Percentiles rank a stretch among this genome's conserved stretches.
Evolutionary conservation across 2,888 invertebrate genomes (phyloP).

Genomic region (Diplolepis rosae): DNA sequence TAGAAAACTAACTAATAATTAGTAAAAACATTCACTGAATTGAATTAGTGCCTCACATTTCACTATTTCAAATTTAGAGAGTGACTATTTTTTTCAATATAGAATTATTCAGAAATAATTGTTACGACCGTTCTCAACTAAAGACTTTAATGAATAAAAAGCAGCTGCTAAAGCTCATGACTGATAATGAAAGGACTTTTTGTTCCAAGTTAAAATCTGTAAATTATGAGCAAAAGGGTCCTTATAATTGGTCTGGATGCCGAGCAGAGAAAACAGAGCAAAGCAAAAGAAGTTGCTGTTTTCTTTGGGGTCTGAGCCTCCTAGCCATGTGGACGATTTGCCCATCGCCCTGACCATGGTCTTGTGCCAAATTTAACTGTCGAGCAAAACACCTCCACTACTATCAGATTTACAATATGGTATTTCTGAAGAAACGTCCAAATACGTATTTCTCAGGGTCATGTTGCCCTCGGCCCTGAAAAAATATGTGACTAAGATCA

Average conservation of each 20-base stretch:
- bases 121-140: no score
- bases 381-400: neutral
- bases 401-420: neutral
- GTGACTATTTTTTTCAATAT: no score
- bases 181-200: neutral
- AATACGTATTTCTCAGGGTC: slow-evolving; percentile 43
- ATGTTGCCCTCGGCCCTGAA: slow-evolving; percentile 45
- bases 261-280: neutral
- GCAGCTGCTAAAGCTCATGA: neutral
- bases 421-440: slow-evolving; percentile 20
- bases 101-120: no score
- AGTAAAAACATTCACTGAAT: no score
- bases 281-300: neutral
- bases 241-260: slow-evolving; percentile 22
- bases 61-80: no score
- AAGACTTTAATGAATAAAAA: no score
- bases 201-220: neutral
- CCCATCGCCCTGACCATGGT: neutral
- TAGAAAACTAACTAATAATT: no score
- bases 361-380: slow-evolving; percentile 25
- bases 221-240: neutral
- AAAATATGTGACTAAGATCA: slow-evolving; percentile 43
- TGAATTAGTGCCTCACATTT: no score
- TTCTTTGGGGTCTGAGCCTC: slow-evolving; percentile 1
- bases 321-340: slow-evolving; percentile 1